Base-by-base conservation (phyloP, 2,113 vertebrate species). In the Oreochromis spilurus region DNA sequence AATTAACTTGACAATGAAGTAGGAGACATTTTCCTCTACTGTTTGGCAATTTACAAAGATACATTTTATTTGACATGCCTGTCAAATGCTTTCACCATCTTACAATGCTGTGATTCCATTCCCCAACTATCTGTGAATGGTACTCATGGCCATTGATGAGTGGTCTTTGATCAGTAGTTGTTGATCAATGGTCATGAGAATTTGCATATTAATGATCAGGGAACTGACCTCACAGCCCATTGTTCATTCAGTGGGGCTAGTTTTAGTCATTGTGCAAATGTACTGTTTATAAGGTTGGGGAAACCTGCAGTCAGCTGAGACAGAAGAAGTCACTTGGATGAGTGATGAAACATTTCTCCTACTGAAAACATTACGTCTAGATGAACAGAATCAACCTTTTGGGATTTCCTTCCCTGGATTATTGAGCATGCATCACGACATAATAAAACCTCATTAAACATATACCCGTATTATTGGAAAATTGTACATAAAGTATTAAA, bases 371-470 rank as follows among this genome's bases (percentile, higher is more conserved):
- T 14, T 31, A 31, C 2, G 5, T 60, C 26, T 1, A 60, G 57
- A 60, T 17, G 14, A 60, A 60, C 26, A 31, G 57, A 60, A 58
- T 58, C 57, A 58, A 31, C 57, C 31, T 60, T 60, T 60, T 60
- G 57, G 57, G 57, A 31, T 60, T 60, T 60, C 8, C 57, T 60
- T 60, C 17, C 14, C 57, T 60, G 57, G 57, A 60, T 60, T 31
- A 60, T 34, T 60, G 57, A 34, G 57, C 57, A 60, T 60, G 57
- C 1, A 60, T 34, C 9, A 60, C 0, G 0, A 10, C 5, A 60
- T 34, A 0, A 2, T 34, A 4, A 19, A 14, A 0, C 0, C 16
- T n/a, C 2, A 65, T 65, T 36, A 65, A 65, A 65, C 58, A 62
- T 60, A 60, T 16, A 34, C 16, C 58, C 11, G 17, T 36, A 36